A percentile compares a stretch with the other conserved stretches of the same genome.
Conservation (phyloP, 2,113 vertebrate genomes). For the Circaetus cinerascens region DNA sequence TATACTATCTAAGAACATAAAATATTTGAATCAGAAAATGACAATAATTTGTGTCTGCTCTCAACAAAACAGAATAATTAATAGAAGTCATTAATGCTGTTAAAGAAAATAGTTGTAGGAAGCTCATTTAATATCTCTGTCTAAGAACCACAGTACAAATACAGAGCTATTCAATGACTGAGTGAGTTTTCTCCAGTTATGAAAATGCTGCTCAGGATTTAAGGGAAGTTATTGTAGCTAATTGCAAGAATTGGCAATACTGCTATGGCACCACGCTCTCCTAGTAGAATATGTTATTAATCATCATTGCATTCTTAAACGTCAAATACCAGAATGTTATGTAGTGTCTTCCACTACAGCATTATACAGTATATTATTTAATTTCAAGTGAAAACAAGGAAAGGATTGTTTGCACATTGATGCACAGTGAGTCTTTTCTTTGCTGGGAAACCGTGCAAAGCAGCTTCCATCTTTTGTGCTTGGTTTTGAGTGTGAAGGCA, state of each 20-base stretch:
- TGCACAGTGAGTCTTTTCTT: not conserved
- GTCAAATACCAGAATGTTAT: not conserved
- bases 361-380: not conserved
- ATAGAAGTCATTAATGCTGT: not conserved
- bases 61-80: not conserved
- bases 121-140: not conserved
- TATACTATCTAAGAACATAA: not conserved
- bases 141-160: not conserved
- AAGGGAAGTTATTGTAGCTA: not conserved
- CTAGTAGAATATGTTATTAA: not conserved
- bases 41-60: not conserved
- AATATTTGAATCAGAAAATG: not conserved
- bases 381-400: not conserved
- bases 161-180: not conserved
- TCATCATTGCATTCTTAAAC: not conserved
- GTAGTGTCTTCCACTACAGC: not conserved
- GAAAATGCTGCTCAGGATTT: not conserved
- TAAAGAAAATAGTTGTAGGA: not conserved
- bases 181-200: not conserved
- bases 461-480: not conserved
- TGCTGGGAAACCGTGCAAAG: not conserved
- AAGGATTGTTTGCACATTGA: not conserved
- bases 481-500: not conserved
- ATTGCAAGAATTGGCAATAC: not conserved
- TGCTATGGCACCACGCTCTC: not conserved